Percentiles rank a stretch among this genome's conserved stretches.
Conservation (phyloP, 2,113 vertebrate genomes). For the Menura novaehollandiae region DNA sequence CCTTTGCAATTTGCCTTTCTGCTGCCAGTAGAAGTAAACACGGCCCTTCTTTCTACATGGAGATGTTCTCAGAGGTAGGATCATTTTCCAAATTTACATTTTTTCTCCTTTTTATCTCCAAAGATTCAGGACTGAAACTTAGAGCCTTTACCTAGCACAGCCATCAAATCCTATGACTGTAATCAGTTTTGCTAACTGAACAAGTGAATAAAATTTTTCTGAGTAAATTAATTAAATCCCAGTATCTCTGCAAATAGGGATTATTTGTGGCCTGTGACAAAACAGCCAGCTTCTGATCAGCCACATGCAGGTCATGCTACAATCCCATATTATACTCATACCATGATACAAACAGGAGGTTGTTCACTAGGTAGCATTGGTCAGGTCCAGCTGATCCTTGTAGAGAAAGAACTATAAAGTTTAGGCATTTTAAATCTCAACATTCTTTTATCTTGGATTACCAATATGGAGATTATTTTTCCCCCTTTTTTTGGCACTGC, state of each 20-base stretch:
- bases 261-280: background rate
- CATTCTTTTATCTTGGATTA: background rate
- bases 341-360: background rate
- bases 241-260: background rate
- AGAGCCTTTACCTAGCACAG: background rate
- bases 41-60: background rate
- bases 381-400: background rate
- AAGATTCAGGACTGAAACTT: background rate
- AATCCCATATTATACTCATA: background rate
- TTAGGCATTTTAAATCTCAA: background rate
- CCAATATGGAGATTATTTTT: background rate
- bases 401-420: background rate
- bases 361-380: background rate
- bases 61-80: background rate
- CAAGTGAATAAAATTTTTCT: background rate
- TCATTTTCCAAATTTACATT: background rate
- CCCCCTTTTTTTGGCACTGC: background rate
- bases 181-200: background rate
- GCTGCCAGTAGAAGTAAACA: background rate
- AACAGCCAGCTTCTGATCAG: background rate
- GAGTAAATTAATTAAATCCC: background rate
- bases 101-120: background rate
- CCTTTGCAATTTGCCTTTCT: background rate
- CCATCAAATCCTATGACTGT: background rate
- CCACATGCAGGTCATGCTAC: background rate